These are phyloP conservation scores for Pheosia gnoma DNA, from an alignment of 2,888 invertebrate genomes.

Conservation along the genomic window DNA sequence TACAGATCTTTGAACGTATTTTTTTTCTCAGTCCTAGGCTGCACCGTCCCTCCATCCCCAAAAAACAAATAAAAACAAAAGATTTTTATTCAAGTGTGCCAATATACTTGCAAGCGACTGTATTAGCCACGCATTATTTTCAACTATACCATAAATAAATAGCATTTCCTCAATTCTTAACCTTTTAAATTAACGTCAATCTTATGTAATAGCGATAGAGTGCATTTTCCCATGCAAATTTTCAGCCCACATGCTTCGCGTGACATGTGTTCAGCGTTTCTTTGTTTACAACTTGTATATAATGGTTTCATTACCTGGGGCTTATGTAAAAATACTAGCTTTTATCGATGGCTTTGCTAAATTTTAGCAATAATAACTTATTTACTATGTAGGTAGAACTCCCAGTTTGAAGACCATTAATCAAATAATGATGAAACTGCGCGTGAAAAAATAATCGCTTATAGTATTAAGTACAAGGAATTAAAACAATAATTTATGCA, in stretches of 20 bases:
- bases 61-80: neutral
- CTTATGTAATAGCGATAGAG: neutral
- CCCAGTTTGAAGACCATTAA: no score
- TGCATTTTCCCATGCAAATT: slow-evolving; percentile 8
- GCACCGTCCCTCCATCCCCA: neutral
- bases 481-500: neutral
- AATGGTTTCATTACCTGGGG: slow-evolving; percentile 12
- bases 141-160: slow-evolving; percentile 13
- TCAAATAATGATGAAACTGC: no score
- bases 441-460: no score
- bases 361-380: neutral
- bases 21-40: no score
- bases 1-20: no score
- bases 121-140: slow-evolving; percentile 28
- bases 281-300: slow-evolving; percentile 31
- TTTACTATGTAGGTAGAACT: no score
- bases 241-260: slow-evolving; percentile 29
- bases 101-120: slow-evolving; percentile 23
- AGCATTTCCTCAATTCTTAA: slow-evolving; percentile 33
- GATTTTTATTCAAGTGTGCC: neutral
- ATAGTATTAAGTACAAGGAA: no score
- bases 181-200: slow-evolving; percentile 9
- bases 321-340: slow-evolving; percentile 1
- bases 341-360: neutral
- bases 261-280: slow-evolving; percentile 23